These are phyloP conservation scores for Amyelois transitella DNA, from an alignment of 1,140 invertebrate species.

Conservation along the genomic window DNA sequence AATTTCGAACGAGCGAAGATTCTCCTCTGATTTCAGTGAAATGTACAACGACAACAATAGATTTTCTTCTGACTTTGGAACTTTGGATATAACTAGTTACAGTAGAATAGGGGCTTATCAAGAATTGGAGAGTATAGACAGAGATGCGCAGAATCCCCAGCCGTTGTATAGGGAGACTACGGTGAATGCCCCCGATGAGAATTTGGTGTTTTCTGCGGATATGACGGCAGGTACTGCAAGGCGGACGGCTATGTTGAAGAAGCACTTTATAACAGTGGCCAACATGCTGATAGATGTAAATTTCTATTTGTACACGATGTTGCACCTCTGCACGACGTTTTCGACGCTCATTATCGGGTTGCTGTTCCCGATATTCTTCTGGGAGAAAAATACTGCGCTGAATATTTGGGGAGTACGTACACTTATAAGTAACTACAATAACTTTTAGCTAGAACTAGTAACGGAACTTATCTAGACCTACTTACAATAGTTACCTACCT, in stretches of 20 bases:
- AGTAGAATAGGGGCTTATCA: constrained; percentile 44
- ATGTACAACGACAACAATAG: constrained; percentile 32
- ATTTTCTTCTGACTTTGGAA: constrained; percentile 56
- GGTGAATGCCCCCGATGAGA: constrained; percentile 40
- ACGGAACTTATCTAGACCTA: neutral
- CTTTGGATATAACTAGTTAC: constrained; percentile 37
- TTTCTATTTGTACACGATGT: constrained; percentile 64
- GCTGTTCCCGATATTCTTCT: constrained; percentile 54
- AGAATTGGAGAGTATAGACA: constrained; percentile 56
- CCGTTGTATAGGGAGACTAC: constrained; percentile 69
- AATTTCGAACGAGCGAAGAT: constrained; percentile 25
- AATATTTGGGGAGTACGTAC: constrained; percentile 60
- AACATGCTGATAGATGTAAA: constrained; percentile 61
- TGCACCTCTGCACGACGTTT: constrained; percentile 58
- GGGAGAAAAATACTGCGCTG: constrained; percentile 53
- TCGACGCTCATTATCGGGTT: constrained; percentile 54
- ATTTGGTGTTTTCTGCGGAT: constrained; percentile 46
- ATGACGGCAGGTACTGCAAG: constrained; percentile 49
- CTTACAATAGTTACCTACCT: no score
- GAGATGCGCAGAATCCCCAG: constrained; percentile 42
- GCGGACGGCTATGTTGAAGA: constrained; percentile 57
- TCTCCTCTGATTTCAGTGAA: constrained; percentile 49
- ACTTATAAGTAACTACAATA: neutral
- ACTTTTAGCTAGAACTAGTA: no score
- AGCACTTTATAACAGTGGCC: constrained; percentile 59